Base-by-base conservation (phyloP, 2,797 vertebrate genomes). In the Melanotaenia trifasciata region DNA sequence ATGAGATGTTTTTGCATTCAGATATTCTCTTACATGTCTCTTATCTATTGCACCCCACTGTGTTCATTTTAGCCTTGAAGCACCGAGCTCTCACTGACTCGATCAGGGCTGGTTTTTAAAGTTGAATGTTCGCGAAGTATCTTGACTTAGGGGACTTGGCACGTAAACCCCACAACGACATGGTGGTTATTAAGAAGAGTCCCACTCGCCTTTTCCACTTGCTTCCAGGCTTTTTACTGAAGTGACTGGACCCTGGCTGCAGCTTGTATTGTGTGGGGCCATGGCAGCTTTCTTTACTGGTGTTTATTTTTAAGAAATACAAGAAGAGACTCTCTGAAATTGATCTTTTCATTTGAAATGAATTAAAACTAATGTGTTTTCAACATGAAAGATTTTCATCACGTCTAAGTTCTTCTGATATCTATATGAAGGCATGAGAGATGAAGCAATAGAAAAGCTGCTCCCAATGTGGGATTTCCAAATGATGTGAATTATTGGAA, bases 1-100 rank as follows among this genome's bases (percentile, higher is more conserved):
- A 57, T 57, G 24, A 32, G 54, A 32, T 57, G 5, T 57, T 18
- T 32, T 57, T 57, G 14, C 28, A 32, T 57, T 57, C 24, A 57
- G 16, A 57, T 57, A 57, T 20, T 57, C 54, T 57, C 54, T 30
- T 16, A 30, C 28, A 57, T 30, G 54, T 57, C 54, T 57, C 28
- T 57, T 57, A 57, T 57, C 54, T 28, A 1, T 20, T 18, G 28
- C 26, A 8, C 24, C 28, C 54, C 16, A 20, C 54, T 57, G 14
- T 57, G 51, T 18, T 32, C 28, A 56, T 32, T 57, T 9, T 16
- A 18, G 24, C 26, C 54, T 57, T 51, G 47, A 51, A 54, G 26
- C 54, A 18, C 26, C 6, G 28, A 57, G 26, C 54, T 57, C 54
- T 30, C 28, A 20, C 54, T 9, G 16, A 32, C 54, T 57, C 8